These are phyloP conservation scores for Eurytoma adleriae DNA, from an alignment of 2,888 invertebrate genomes.

Conservation along the genomic window DNA sequence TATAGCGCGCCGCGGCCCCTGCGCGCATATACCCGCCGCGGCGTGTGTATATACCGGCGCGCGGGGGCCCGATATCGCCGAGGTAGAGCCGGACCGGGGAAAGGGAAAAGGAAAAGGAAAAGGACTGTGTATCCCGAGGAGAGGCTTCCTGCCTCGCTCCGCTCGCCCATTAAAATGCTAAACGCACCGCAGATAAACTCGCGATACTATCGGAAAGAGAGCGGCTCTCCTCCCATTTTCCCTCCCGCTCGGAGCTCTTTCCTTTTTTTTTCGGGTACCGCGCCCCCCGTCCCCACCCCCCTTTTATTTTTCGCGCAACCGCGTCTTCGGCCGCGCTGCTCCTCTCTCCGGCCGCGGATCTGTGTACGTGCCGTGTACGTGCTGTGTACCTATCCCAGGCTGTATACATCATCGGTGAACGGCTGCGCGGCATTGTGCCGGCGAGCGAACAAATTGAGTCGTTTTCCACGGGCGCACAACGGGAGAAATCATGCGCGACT, in stretches of 20 bases:
- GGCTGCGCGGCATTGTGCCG: slow-evolving; percentile 22
- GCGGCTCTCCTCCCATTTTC: slow-evolving; percentile 3
- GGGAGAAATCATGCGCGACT: slow-evolving; percentile 24
- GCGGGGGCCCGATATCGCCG: not conserved
- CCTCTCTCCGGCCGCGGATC: not conserved
- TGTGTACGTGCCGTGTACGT: not conserved
- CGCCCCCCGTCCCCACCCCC: not conserved
- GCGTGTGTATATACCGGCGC: not conserved
- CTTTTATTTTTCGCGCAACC: not conserved
- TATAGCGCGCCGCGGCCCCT: slow-evolving; percentile 12
- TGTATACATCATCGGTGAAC: not conserved
- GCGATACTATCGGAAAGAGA: slow-evolving; percentile 58
- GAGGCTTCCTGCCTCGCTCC: slow-evolving; percentile 47
- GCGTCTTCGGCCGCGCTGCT: not conserved
- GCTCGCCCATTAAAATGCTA: slow-evolving; percentile 69
- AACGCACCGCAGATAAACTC: slow-evolving; percentile 63
- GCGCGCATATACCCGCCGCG: not conserved
- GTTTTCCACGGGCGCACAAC: not conserved
- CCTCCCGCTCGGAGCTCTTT: not conserved
- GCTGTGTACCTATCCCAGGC: too few species aligned
- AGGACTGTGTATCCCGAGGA: slow-evolving; percentile 27
- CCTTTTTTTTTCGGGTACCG: slow-evolving; percentile 34
- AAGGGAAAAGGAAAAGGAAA: slow-evolving; percentile 38
- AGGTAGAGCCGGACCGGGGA: slow-evolving; percentile 32
- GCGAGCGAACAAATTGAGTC: slow-evolving; percentile 42